Base-by-base conservation (phyloP, 2,888 invertebrate genomes). In the Acleris holmiana region DNA sequence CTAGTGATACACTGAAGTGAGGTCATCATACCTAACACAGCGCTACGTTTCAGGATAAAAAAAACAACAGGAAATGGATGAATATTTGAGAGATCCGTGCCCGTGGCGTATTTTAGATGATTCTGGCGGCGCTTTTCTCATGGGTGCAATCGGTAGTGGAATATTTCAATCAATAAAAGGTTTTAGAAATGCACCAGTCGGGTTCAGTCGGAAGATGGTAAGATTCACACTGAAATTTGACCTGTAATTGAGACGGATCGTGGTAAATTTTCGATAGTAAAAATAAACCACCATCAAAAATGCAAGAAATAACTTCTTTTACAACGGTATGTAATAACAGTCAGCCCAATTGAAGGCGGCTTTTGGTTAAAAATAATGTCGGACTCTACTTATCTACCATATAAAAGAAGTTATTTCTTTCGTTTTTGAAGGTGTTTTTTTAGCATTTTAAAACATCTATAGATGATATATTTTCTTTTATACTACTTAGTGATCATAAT, bases 81-180 rank as follows among this genome's bases (percentile, higher is more conserved):
- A 99, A 94, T 98, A 99, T 86, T 96, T 98, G 64, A 95, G 98
- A 94, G 98, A 99, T 94, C 99, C 99, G 21, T 99, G 98, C 83
- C 99, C 99, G 2, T 99, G 98, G 97, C 95, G 99, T 75, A 99
- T 99, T 77, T 96, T 99, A 18, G 99, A 99, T 84, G 99, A 99
- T 85, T 99, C 99, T 84, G 99, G 99, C n/a, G 99, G 99, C 73
- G 99, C 99, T 6, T 99, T 99, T 86, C 97, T 99, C 15, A 99
- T 99, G 99, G 99, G 99, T 23, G 96, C 98, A 51, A 98, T 99
- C 69, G 99, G 99, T 15, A 99, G 99, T 25, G 97, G 97, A 46
- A 95, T 99, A 67, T 99, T 99, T 88, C 99, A 99, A 89, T 96
- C 97, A 68, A 97, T 99, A 71, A 98, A 98, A 91, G 99, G 99